phyloP scores from a whole-genome alignment of 2,113 vertebrate species.

The Panurus biarmicus region DNA sequence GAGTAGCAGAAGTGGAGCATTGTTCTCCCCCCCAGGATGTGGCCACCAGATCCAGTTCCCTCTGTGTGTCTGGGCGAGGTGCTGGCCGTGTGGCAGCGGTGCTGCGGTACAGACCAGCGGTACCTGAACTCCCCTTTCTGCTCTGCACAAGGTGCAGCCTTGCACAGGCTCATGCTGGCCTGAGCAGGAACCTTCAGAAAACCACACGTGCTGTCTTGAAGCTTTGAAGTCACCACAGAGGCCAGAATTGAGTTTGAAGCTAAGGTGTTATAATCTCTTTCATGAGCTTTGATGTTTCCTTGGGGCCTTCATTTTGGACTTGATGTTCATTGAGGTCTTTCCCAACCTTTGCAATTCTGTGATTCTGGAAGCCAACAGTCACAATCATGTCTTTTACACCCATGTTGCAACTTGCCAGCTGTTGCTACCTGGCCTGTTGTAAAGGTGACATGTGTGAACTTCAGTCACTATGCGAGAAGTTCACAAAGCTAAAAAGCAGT shows the following conservation, averaged over 20 bases:
- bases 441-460: background rate
- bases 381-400: rapidly evolving
- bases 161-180: background rate
- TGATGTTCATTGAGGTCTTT: background rate
- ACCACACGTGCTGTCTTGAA: background rate
- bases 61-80: background rate
- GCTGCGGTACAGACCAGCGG: background rate
- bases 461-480: background rate
- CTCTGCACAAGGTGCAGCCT: background rate
- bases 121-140: background rate
- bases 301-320: background rate
- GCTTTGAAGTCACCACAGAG: background rate
- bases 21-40: background rate
- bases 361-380: background rate
- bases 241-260: background rate
- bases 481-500: background rate
- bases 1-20: background rate
- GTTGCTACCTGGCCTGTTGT: background rate
- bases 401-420: background rate
- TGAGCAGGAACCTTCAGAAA: background rate
- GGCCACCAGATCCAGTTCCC: background rate
- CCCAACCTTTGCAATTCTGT: background rate
- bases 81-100: rapidly evolving
- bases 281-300: background rate
- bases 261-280: rapidly evolving